phyloP scores from a whole-genome alignment of 2,888 invertebrate genomes.

The Cataglyphis altisquamis region DNA sequence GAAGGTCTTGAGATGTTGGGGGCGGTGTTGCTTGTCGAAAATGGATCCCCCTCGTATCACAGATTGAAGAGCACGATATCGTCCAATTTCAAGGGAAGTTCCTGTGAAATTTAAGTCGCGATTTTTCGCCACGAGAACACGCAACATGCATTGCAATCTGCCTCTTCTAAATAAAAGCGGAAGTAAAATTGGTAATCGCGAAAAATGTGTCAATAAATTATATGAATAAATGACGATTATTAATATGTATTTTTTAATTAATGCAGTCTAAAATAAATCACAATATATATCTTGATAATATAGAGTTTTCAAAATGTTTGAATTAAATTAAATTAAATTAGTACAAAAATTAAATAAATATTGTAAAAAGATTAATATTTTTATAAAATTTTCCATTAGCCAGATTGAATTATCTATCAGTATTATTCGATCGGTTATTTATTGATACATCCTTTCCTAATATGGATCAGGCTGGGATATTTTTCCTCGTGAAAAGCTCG shows the following conservation, averaged over 20 bases:
- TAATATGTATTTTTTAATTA: neutral
- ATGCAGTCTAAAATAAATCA: neutral
- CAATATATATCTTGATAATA: neutral
- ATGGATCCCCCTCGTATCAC: neutral
- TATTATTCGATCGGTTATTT: neutral
- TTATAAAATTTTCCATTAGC: neutral
- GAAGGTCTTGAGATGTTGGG: neutral
- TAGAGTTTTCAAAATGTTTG: neutral
- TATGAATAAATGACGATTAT: neutral
- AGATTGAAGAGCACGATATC: neutral
- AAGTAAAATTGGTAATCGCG: neutral
- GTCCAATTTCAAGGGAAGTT: slow-evolving; percentile 1
- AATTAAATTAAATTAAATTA: neutral
- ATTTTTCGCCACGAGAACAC: neutral
- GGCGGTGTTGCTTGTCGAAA: neutral
- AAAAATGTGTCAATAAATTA: neutral
- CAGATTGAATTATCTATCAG: neutral
- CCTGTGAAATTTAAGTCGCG: neutral
- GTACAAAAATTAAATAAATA: neutral
- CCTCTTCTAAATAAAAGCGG: neutral
- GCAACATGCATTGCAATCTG: neutral
- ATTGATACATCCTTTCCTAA: neutral
- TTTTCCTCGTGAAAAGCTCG: slow-evolving; percentile 9
- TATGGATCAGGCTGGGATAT: neutral
- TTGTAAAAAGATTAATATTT: slow-evolving; percentile 1